Evolutionary conservation across 2,888 invertebrate genomes (phyloP), one percentile per base, ranked within the genome.

Genomic region (Chaitophorus viminalis): DNA sequence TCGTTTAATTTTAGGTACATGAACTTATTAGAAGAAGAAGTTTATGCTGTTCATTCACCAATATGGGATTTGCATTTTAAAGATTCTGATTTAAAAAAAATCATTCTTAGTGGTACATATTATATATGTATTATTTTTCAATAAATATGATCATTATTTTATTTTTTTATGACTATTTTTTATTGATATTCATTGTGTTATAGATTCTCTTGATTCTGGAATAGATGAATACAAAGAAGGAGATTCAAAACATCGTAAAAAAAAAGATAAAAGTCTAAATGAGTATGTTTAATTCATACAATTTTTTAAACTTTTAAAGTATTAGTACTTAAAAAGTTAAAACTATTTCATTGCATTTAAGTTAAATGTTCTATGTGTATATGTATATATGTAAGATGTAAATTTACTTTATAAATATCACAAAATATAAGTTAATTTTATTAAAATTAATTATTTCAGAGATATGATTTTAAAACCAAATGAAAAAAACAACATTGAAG

Each of bases 21-120:
- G 88, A 95, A 96, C 25, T 93, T 96, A 91, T 92, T 98, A 17
- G 97, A 98, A 90, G 95, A 95, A 89, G 98, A 98, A 91, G 95
- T 98, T 84, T 95, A 97, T 91, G 94, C 95, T 36, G 93, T 94
- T 39, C 95, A 93, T 90, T 98, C 98, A 0, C 97, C 97, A 0
- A 98, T 98, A 89, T 99, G 98, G 98, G 97, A 98, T 92, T 95
- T 95, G 0, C 96, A 97, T 52, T 98, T 96, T 91, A 96, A 96
- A 90, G 95, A 94, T 90, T 54, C 87, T 39, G 87, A 87, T 60
- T 68, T 87, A 31, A 87, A 87, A 81, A 87, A 79, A 81, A 75
- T 87, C 4, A 81, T 87, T 60, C 18, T 87, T 14, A 81, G 31
- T n/a, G 87, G 87, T 87, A 81, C 17, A 46, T 79, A 68, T 65